These are phyloP conservation scores for Drosophila quinaria DNA, from an alignment of 2,888 invertebrate genomes.

Conservation along the genomic window DNA sequence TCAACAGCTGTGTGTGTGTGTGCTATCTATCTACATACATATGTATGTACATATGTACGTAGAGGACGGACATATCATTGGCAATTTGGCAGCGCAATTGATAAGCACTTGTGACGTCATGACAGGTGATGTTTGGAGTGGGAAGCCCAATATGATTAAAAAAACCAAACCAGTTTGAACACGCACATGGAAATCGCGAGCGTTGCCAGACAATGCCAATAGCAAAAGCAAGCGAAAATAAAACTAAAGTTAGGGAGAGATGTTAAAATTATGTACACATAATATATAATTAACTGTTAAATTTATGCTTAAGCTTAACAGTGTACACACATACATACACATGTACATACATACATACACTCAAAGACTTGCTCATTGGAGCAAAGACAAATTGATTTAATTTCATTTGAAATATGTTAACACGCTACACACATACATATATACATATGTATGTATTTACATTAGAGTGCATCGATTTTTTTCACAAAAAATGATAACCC, in stretches of 20 bases:
- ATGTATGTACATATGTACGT: not conserved
- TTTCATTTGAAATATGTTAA: conserved; percentile 64
- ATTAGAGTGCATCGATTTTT: too few relatives aligned
- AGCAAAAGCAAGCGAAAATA: not conserved
- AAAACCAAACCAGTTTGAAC: conserved; percentile 51
- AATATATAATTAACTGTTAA: not conserved
- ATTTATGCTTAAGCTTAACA: conserved; percentile 14
- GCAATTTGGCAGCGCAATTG: conserved; percentile 43
- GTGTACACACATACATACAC: not conserved
- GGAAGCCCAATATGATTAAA: conserved; percentile 20
- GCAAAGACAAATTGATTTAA: conserved; percentile 67
- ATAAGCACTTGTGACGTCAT: conserved; percentile 57
- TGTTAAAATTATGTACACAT: conserved; percentile 33
- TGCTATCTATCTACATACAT: conserved; percentile 24
- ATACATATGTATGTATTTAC: too few relatives aligned
- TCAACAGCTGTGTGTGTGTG: not conserved
- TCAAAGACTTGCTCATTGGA: conserved; percentile 37
- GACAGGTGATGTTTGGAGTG: conserved; percentile 38
- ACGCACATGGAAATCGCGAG: conserved; percentile 47
- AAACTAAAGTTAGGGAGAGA: conserved; percentile 3
- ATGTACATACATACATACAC: conserved; percentile 1
- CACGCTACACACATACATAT: conserved; percentile 34
- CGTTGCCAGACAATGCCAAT: conserved; percentile 49
- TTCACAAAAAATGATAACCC: too few relatives aligned
- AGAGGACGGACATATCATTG: conserved; percentile 16